A percentile compares a stretch with the other conserved stretches of the same genome.
These are phyloP conservation scores for Falco punctatus DNA, from an alignment of 2,113 vertebrate genomes.

Conservation along the genomic window DNA sequence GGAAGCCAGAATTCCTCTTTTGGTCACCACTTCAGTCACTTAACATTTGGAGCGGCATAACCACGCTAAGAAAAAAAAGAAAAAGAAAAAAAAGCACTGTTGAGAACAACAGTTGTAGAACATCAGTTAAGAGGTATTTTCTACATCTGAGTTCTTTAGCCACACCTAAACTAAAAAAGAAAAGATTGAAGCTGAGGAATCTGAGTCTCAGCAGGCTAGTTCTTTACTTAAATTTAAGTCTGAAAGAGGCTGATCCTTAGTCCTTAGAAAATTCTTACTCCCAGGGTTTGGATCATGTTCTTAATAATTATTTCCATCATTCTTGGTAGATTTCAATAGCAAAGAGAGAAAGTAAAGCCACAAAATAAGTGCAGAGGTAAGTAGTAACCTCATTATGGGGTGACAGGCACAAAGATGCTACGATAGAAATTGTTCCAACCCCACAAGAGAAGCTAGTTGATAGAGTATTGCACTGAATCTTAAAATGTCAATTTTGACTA, in stretches of 20 bases:
- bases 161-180: not conserved
- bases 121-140: not conserved
- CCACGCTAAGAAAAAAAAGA: too few species aligned
- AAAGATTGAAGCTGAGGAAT: not conserved
- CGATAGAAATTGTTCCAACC: not conserved
- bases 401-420: not conserved
- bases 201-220: not conserved
- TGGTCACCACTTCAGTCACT: not conserved
- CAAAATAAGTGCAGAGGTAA: not conserved
- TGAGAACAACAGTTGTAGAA: not conserved
- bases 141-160: not conserved
- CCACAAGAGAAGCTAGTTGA: not conserved
- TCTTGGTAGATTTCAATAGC: not conserved
- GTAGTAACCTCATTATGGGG: not conserved
- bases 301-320: not conserved
- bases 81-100: not conserved
- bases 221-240: not conserved
- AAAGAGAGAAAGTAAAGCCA: not conserved
- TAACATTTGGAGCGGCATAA: not conserved
- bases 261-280: not conserved
- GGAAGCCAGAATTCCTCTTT: not conserved
- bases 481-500: not conserved
- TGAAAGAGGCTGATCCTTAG: not conserved
- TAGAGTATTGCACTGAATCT: not conserved
- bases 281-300: not conserved